A percentile compares a stretch with the other conserved stretches of the same genome.
Evolutionary conservation across 2,113 vertebrate genomes (phyloP).

Genomic region (Dromiciops gliroides): DNA sequence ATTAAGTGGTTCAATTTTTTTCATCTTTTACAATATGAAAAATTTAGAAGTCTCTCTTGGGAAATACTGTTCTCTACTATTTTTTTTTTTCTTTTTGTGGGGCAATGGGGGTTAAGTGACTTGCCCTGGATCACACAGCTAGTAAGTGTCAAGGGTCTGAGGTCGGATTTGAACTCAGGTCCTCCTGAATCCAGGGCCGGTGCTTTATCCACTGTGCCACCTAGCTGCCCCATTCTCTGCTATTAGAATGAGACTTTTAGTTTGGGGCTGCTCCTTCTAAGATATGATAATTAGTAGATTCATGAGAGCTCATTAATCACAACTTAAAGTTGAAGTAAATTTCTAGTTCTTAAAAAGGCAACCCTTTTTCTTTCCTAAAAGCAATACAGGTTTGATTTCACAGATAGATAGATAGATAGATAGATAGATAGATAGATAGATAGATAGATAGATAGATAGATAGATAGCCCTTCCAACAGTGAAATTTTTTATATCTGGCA

Average conservation of each 20-base stretch:
- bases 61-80: conserved; percentile 37
- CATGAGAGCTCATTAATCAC: background rate
- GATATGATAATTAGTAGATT: no score
- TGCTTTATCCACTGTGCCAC: no score
- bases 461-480: background rate
- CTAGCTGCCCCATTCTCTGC: no score
- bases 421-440: no score
- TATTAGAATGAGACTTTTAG: conserved; percentile 22
- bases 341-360: background rate
- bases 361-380: background rate
- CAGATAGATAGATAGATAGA: no score
- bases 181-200: no score
- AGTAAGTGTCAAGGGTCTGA: no score
- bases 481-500: background rate
- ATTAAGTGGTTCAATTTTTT: conserved; percentile 1
- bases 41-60: background rate
- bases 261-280: background rate
- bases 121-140: no score
- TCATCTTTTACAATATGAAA: background rate
- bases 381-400: background rate
- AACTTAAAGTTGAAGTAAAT: conserved; percentile 11
- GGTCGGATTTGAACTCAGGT: no score
- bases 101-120: no score
- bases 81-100: no score
- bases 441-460: no score